phyloP scores from a whole-genome alignment of 2,888 invertebrate genomes.

The Mactromeris polynyma region DNA sequence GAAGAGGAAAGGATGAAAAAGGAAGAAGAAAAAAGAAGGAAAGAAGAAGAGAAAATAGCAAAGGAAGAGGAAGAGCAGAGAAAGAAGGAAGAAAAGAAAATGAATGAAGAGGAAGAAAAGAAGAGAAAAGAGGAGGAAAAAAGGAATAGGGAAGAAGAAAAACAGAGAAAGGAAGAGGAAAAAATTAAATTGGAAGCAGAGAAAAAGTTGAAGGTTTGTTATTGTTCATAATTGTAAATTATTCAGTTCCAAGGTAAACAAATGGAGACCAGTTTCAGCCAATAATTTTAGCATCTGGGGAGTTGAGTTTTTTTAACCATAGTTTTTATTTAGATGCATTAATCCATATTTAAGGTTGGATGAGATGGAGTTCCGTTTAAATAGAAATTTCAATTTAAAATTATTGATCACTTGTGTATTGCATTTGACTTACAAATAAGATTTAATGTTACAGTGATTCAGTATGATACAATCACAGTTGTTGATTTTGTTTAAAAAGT shows the following conservation, averaged over 20 bases:
- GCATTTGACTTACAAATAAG: too few species aligned
- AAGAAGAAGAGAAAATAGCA: constrained; percentile 63
- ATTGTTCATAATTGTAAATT: neutral
- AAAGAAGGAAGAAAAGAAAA: constrained; percentile 60
- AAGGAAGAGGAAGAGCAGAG: constrained; percentile 64
- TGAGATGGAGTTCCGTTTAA: too few species aligned
- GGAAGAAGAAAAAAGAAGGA: constrained; percentile 65
- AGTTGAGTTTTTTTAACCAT: too few species aligned
- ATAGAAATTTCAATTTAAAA: too few species aligned
- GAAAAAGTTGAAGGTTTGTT: constrained; percentile 46
- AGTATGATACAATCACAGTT: too few species aligned
- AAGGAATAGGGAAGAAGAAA: constrained; percentile 53
- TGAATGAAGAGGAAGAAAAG: constrained; percentile 59
- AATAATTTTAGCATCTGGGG: too few species aligned
- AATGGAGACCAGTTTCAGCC: too few species aligned
- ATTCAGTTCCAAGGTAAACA: neutral
- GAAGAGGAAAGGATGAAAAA: constrained; percentile 57
- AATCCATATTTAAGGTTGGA: too few species aligned
- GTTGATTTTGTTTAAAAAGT: too few species aligned
- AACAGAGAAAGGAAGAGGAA: constrained; percentile 51
- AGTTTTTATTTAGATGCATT: too few species aligned
- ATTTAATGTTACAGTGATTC: too few species aligned
- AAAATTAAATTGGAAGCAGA: constrained; percentile 53
- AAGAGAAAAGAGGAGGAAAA: constrained; percentile 61
- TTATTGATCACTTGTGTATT: too few species aligned